A percentile compares a stretch with the other conserved stretches of the same genome.
These are phyloP conservation scores for Litoditis marina DNA, from an alignment of 2,888 invertebrate species.

Conservation along the genomic window DNA sequence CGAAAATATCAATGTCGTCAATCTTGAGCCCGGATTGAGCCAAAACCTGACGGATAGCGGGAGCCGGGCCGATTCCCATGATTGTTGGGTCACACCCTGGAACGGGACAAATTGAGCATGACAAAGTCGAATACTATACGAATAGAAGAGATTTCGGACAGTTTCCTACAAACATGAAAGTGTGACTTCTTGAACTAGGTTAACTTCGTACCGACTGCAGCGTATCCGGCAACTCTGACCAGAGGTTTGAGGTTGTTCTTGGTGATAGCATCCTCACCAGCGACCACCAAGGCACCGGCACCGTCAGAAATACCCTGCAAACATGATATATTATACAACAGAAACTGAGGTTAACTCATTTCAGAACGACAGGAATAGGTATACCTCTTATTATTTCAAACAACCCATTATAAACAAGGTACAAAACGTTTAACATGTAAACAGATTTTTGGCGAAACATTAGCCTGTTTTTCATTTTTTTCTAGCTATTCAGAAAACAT, in stretches of 20 bases:
- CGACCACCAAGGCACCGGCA: conserved; percentile 85
- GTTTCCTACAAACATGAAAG: neutral
- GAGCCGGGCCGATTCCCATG: conserved; percentile 83
- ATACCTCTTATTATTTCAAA: neutral
- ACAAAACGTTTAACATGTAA: too few species aligned
- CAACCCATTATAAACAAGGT: neutral
- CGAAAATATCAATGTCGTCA: conserved; percentile 82
- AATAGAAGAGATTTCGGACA: neutral
- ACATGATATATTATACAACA: neutral
- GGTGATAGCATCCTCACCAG: conserved; percentile 84
- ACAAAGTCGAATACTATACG: conserved; percentile 57
- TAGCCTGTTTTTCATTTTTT: too few species aligned
- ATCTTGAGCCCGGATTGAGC: conserved; percentile 76
- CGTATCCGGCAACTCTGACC: conserved; percentile 84
- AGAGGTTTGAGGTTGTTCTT: conserved; percentile 79
- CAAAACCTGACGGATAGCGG: conserved; percentile 83
- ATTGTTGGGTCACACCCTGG: conserved; percentile 89
- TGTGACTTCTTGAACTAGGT: neutral
- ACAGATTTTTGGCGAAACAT: too few species aligned
- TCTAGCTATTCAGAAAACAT: too few species aligned
- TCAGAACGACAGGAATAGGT: neutral
- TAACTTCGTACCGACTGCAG: conserved; percentile 71
- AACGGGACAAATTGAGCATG: conserved; percentile 64
- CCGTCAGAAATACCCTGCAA: conserved; percentile 84
- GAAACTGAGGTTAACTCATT: too few species aligned